These are phyloP conservation scores for Caenorhabditis brenneri DNA, from an alignment of 1,140 invertebrate species.

Conservation along the genomic window DNA sequence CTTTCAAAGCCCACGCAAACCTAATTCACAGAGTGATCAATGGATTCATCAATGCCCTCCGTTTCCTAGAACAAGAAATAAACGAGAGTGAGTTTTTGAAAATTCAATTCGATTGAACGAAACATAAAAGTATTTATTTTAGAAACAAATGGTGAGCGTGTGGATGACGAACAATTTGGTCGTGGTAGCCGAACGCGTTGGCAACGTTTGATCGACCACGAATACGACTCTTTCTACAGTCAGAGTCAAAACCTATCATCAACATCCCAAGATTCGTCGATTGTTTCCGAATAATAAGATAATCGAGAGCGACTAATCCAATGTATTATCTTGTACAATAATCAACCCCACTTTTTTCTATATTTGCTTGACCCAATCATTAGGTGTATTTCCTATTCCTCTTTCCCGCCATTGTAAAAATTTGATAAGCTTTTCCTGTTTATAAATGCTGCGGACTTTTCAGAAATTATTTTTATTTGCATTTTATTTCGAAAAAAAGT, in stretches of 20 bases:
- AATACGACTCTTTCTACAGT: neutral
- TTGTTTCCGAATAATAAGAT: neutral
- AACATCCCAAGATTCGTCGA: neutral
- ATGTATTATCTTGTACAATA: conserved; percentile 7
- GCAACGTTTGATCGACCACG: conserved; percentile 19
- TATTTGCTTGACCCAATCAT: neutral
- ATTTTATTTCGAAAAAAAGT: too few relatives aligned
- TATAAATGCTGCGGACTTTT: neutral
- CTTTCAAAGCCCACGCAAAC: neutral
- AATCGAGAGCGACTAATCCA: neutral
- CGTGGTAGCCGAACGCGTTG: neutral
- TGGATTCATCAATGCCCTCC: neutral
- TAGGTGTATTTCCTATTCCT: neutral
- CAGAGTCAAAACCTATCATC: neutral
- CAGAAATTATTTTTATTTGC: too few relatives aligned
- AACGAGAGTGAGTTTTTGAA: neutral
- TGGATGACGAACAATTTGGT: neutral
- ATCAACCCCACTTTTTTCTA: neutral
- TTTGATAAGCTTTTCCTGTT: neutral
- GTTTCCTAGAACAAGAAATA: neutral
- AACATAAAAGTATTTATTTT: neutral
- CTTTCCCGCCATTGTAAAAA: neutral
- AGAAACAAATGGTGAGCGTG: conserved; percentile 17
- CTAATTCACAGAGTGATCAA: neutral
- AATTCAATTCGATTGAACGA: neutral